Evolutionary conservation across 2,797 vertebrate species (phyloP).

Genomic region (Gymnothorax javanicus): DNA sequence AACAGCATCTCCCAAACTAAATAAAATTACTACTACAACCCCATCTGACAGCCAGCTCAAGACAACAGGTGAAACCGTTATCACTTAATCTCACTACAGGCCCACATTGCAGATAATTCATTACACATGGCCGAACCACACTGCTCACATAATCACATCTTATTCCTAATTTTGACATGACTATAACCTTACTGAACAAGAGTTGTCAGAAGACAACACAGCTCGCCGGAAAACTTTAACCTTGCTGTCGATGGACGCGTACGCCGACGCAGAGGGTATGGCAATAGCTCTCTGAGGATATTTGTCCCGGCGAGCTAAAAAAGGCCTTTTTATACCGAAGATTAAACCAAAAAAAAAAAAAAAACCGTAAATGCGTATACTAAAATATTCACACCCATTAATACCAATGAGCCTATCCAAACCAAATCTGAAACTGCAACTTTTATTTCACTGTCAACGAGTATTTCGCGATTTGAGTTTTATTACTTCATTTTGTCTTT

Average conservation of each 20-base stretch:
- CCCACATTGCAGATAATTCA: neutral
- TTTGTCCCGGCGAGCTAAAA: too few species aligned
- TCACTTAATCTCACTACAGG: neutral
- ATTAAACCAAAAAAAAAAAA: neutral
- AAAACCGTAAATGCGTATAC: too few species aligned
- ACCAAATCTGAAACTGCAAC: neutral
- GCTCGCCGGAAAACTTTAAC: too few species aligned
- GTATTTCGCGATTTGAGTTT: too few species aligned
- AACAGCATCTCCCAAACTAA: neutral
- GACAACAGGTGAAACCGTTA: neutral
- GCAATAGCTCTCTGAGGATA: too few species aligned
- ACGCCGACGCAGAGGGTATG: too few species aligned
- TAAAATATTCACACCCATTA: too few species aligned
- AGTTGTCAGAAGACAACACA: neutral
- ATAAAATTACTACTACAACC: neutral
- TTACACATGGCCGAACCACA: neutral
- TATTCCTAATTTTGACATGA: neutral
- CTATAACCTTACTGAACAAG: neutral
- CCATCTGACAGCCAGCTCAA: neutral
- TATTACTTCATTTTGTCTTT: too few species aligned
- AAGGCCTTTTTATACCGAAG: neutral
- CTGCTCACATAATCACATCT: neutral
- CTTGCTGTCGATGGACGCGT: too few species aligned
- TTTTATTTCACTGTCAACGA: conserved; percentile 31
- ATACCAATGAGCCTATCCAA: too few species aligned